Conservation (phyloP, 2,888 invertebrate genomes). For the Pasiphila rectangulata region DNA sequence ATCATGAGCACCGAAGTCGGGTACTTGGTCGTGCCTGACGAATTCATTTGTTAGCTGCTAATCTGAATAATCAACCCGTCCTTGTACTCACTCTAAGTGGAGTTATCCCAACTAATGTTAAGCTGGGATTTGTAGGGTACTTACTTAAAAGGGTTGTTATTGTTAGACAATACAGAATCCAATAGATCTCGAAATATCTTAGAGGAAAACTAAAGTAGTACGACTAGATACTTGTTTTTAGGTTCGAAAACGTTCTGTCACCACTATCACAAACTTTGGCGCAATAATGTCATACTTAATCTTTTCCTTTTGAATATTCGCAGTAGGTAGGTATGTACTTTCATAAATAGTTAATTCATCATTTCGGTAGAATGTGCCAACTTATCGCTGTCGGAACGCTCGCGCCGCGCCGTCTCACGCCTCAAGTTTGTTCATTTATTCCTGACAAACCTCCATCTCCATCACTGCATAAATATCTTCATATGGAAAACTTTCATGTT, state of each 20-base stretch:
- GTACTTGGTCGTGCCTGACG: conserved; percentile 33
- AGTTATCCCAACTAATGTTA: conserved; percentile 32
- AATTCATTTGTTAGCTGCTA: conserved; percentile 35
- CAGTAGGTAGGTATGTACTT: conserved; percentile 9
- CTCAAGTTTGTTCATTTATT: conserved; percentile 49
- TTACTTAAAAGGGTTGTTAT: conserved; percentile 4
- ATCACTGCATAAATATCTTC: conserved; percentile 49
- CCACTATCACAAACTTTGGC: conserved; percentile 5
- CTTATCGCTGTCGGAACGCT: conserved; percentile 37
- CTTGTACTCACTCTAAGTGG: conserved; percentile 22
- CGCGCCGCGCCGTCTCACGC: conserved; percentile 44
- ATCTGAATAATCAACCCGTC: conserved; percentile 37
- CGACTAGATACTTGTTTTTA: neutral
- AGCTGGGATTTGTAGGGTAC: conserved; percentile 13
- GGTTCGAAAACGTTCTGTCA: conserved; percentile 6
- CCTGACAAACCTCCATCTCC: conserved; percentile 39
- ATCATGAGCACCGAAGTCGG: conserved; percentile 30
- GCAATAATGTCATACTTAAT: conserved; percentile 18
- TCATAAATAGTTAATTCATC: conserved; percentile 40
- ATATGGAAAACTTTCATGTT: conserved; percentile 44
- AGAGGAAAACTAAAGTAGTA: neutral
- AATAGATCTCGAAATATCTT: neutral
- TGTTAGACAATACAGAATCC: conserved; percentile 2
- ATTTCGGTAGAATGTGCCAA: conserved; percentile 39
- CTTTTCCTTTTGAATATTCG: conserved; percentile 10